Evolutionary conservation across 2,888 invertebrate species (phyloP), one percentile per base, ranked within the genome.

Genomic region (Dromius quadrimaculatus): DNA sequence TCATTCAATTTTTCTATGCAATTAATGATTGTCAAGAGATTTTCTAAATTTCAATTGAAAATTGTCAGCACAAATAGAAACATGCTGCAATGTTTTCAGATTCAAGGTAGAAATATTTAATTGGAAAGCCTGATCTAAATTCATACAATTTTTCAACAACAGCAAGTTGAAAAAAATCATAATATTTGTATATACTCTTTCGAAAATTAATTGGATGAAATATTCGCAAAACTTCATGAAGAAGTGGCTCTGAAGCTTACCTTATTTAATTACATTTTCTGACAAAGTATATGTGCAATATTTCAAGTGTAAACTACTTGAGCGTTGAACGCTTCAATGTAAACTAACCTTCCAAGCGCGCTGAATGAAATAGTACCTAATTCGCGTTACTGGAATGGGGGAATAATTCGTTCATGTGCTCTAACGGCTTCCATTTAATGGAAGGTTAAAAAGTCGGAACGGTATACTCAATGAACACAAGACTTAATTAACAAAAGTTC

Each of bases 401-500:
- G 20, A 59, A 59, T 59, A 36, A 59, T 59, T 59, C 36, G 59
- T 59, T 20, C 34, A 36, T 59, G 59, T 59, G 59, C 36, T 59
- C 19, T 59, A 59, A 59, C 59, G 59, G 36, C 59, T 59, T 19
- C 19, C 59, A 59, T 59, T 59, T 59, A 59, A 59, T 59, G 59
- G 59, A 59, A 59, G 36, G 59, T 59, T 59, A 59, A 59, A 59
- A 59, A 59, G 59, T 59, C 59, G 59, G 59, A 59, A 59, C 59
- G 59, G 34, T 59, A 20, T 41, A 62, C 36, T 15, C 41, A 62
- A 62, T 62, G 62, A 62, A 23, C 62, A 41, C 23, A 59, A 59
- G 68, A 68, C 59, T 68, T 68, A 68, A 68, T 68, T 68, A 68
- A 68, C 43, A 59, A 68, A 68, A 68, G 59, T 59, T 68, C 59